A percentile compares a stretch with the other conserved stretches of the same genome.
These are phyloP conservation scores for Adelognathus sp. DNA, from an alignment of 2,888 invertebrate species.

Conservation along the genomic window DNA sequence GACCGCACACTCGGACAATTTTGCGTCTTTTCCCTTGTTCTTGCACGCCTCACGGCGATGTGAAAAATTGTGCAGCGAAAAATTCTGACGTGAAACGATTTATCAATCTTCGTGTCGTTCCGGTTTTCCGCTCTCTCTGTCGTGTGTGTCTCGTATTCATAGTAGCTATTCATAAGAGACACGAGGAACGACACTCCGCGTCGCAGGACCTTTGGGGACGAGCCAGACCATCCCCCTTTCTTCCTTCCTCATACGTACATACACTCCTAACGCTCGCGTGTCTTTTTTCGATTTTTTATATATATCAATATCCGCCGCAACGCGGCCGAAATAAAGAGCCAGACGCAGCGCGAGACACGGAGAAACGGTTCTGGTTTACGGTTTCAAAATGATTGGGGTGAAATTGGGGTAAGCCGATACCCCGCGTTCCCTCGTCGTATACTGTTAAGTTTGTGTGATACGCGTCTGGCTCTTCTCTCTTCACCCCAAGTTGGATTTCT, in stretches of 20 bases:
- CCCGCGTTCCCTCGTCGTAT: slow-evolving; percentile 60
- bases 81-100: slow-evolving; percentile 77
- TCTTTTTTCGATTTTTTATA: slow-evolving; percentile 66
- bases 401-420: slow-evolving; percentile 81
- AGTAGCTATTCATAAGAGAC: slow-evolving; percentile 54
- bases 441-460: slow-evolving; percentile 26
- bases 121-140: slow-evolving; percentile 49
- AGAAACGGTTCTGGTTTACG: slow-evolving; percentile 72
- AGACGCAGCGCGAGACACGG: slow-evolving; percentile 41
- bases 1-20: not conserved
- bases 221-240: slow-evolving; percentile 19
- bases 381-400: slow-evolving; percentile 81
- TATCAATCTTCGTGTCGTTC: slow-evolving; percentile 71
- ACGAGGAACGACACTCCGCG: slow-evolving; percentile 52
- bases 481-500: not conserved
- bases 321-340: slow-evolving; percentile 61
- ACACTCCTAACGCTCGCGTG: slow-evolving; percentile 40
- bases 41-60: slow-evolving; percentile 63
- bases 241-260: not conserved
- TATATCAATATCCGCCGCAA: slow-evolving; percentile 74
- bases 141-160: slow-evolving; percentile 39
- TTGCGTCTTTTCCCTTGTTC: slow-evolving; percentile 66
- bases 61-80: slow-evolving; percentile 79
- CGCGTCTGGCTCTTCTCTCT: slow-evolving; percentile 35
- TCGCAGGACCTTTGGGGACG: slow-evolving; percentile 55